These are phyloP conservation scores for Lithobates pipiens DNA, from an alignment of 2,797 vertebrate species.

Conservation along the genomic window DNA sequence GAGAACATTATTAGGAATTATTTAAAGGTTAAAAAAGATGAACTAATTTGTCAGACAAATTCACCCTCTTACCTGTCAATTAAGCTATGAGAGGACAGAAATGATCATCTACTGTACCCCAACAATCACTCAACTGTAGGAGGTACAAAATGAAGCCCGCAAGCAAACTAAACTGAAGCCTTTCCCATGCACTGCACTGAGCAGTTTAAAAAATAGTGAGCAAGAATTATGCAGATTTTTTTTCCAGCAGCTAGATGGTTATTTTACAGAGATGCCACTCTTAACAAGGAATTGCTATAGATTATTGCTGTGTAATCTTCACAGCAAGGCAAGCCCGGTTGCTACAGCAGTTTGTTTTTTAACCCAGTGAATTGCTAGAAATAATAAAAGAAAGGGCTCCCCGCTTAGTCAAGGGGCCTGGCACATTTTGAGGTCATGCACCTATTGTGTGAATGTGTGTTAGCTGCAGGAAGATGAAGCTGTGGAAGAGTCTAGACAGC, in stretches of 20 bases:
- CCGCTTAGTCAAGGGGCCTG: slow-evolving; percentile 73
- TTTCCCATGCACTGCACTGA: no score
- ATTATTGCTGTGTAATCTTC: slow-evolving; percentile 68
- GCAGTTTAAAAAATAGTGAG: no score
- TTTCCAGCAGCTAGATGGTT: slow-evolving; percentile 68
- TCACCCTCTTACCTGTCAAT: no score
- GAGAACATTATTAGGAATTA: no score
- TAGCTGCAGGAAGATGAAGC: slow-evolving; percentile 73
- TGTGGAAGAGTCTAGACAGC: slow-evolving; percentile 81
- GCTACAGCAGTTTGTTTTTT: slow-evolving; percentile 69
- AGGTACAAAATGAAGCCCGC: no score
- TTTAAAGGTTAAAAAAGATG: no score
- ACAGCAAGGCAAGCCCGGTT: slow-evolving; percentile 70
- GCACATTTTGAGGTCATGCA: slow-evolving; percentile 63
- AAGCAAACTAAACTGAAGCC: no score
- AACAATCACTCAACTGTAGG: no score
- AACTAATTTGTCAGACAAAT: no score
- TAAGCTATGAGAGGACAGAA: no score
- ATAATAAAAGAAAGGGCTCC: slow-evolving; percentile 80
- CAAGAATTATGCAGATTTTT: slow-evolving; percentile 4
- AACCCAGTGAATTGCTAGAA: slow-evolving; percentile 79
- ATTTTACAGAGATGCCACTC: slow-evolving; percentile 81
- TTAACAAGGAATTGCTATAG: slow-evolving; percentile 73
- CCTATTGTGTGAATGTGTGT: slow-evolving; percentile 70
- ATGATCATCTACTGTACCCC: no score